Evolutionary conservation across 2,888 invertebrate genomes (phyloP).

Genomic region (Epirrhoe alternata): DNA sequence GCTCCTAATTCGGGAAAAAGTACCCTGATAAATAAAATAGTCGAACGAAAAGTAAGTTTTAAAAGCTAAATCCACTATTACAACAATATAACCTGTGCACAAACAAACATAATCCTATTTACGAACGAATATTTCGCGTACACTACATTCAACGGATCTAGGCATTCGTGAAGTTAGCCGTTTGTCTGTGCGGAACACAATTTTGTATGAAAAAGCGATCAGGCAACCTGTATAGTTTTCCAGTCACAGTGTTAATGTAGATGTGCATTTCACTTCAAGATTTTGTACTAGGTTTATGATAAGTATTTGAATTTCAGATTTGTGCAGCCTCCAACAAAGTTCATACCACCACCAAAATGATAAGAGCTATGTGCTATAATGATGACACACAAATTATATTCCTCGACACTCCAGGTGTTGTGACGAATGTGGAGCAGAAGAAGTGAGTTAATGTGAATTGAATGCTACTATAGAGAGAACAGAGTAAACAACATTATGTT

Average conservation of each 20-base stretch:
- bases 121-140: no score
- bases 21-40: slow-evolving; percentile 94
- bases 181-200: no score
- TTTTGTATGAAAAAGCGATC: no score
- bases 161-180: no score
- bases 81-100: not conserved
- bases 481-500: no score
- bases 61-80: not conserved
- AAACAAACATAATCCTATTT: no score
- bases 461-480: not conserved
- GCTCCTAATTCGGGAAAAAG: slow-evolving; percentile 98
- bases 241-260: no score
- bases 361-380: slow-evolving; percentile 89
- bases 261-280: no score
- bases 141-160: no score
- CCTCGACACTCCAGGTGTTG: slow-evolving; percentile 96
- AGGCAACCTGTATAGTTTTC: no score
- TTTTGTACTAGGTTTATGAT: no score
- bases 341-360: slow-evolving; percentile 93
- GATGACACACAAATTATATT: slow-evolving; percentile 95
- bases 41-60: slow-evolving; percentile 89
- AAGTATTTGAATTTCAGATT: slow-evolving; percentile 84
- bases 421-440: slow-evolving; percentile 88
- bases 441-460: slow-evolving; percentile 77
- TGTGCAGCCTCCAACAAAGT: slow-evolving; percentile 96